Evolutionary conservation across 1,140 invertebrate genomes (phyloP).

Genomic region (Nilaparvata lugens): DNA sequence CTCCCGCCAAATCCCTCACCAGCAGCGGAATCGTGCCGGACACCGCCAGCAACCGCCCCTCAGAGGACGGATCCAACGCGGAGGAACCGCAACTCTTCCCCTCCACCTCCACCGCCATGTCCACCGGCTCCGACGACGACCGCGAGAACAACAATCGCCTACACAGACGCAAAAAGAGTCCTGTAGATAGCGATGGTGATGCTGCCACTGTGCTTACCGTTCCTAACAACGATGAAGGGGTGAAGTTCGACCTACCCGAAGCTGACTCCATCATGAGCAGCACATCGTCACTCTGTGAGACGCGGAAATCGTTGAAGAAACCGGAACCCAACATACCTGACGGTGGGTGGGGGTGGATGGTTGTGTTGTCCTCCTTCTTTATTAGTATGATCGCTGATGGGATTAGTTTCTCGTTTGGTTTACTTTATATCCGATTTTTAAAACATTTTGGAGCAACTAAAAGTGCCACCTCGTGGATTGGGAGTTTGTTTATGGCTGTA

Average conservation of each 20-base stretch:
- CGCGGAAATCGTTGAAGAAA: constrained; percentile 5
- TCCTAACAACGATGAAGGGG: constrained; percentile 11
- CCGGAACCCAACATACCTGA: constrained; percentile 50
- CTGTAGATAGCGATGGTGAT: neutral
- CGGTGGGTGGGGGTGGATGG: constrained; percentile 79
- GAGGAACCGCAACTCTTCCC: constrained; percentile 27
- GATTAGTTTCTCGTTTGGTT: constrained; percentile 85
- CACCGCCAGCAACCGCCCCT: constrained; percentile 7
- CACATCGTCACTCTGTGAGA: constrained; percentile 18
- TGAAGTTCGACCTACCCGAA: constrained; percentile 18
- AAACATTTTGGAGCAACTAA: constrained; percentile 72
- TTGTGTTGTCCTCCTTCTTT: constrained; percentile 72
- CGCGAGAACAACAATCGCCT: neutral
- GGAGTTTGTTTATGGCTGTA: constrained; percentile 78
- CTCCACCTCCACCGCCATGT: constrained; percentile 24
- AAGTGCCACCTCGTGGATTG: constrained; percentile 78
- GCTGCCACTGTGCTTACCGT: neutral
- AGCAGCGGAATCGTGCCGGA: constrained; percentile 30
- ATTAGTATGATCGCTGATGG: constrained; percentile 93
- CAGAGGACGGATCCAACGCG: constrained; percentile 28
- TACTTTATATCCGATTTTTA: constrained; percentile 81
- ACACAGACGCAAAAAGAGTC: neutral
- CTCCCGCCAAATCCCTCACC: constrained; percentile 21
- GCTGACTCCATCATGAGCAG: constrained; percentile 17
- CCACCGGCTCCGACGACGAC: neutral